Evolutionary conservation across 2,888 invertebrate species (phyloP).

Genomic region (Apoda limacodes): DNA sequence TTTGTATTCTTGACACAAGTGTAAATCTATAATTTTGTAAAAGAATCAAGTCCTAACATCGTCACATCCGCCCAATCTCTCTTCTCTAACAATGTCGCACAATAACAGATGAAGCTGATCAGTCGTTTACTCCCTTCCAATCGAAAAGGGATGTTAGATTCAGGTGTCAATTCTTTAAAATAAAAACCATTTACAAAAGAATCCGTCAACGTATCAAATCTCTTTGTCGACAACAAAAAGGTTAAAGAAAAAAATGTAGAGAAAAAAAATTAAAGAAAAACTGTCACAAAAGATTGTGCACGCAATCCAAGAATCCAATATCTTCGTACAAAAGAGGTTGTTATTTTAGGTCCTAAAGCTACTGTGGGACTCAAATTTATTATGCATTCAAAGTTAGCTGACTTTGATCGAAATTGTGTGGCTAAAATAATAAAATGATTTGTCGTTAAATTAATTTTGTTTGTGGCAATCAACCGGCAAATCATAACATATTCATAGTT

Average conservation of each 20-base stretch:
- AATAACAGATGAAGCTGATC: conserved; percentile 51
- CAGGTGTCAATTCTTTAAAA: conserved; percentile 58
- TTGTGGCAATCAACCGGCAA: no score
- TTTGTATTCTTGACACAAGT: no score
- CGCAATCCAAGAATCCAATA: conserved; percentile 59
- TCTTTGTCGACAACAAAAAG: no score
- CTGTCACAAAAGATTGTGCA: conserved; percentile 43
- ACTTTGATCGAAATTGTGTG: no score
- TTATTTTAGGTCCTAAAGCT: conserved; percentile 53
- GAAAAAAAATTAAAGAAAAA: conserved; percentile 29
- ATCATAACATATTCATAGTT: no score
- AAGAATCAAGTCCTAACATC: conserved; percentile 14
- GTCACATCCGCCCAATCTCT: conserved; percentile 37
- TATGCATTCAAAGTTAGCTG: no score
- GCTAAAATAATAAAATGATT: no score
- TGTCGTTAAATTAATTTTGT: no score
- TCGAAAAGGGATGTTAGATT: conserved; percentile 45
- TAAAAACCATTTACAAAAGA: conserved; percentile 41
- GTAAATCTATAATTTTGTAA: no score
- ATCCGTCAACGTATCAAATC: conserved; percentile 61
- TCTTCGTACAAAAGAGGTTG: conserved; percentile 39
- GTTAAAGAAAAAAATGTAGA: conserved; percentile 26
- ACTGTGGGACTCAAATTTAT: conserved; percentile 32
- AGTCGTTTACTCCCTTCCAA: conserved; percentile 32
- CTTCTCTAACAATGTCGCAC: conserved; percentile 23